Evolutionary conservation across 2,888 invertebrate species (phyloP).

Genomic region (Drosophila subquinaria): DNA sequence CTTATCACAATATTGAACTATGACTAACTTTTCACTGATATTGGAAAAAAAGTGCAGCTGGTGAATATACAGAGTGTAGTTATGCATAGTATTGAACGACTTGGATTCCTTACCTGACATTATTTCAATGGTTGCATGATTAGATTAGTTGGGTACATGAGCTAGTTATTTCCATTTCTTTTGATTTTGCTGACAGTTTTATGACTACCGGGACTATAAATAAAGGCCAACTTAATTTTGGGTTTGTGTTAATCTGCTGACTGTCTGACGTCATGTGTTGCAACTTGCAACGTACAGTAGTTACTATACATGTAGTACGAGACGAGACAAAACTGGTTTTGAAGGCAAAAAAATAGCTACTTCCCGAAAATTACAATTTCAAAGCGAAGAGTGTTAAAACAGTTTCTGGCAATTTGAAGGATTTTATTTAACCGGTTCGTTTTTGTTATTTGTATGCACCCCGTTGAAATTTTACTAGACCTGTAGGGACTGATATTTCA

Average conservation of each 20-base stretch:
- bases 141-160: conserved; percentile 23
- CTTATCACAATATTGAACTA: conserved; percentile 25
- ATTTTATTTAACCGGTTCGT: conserved; percentile 58
- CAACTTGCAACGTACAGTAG: conserved; percentile 37
- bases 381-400: conserved; percentile 11
- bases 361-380: conserved; percentile 11
- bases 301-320: conserved; percentile 12
- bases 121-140: conserved; percentile 24
- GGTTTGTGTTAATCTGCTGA: conserved; percentile 9
- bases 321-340: conserved; percentile 39
- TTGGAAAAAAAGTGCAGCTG: background rate
- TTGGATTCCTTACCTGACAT: conserved; percentile 8
- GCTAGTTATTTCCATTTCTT: conserved; percentile 9
- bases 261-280: conserved; percentile 42
- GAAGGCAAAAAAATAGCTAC: background rate
- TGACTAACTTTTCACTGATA: conserved; percentile 2
- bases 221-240: conserved; percentile 24
- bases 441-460: conserved; percentile 3
- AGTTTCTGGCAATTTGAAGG: conserved; percentile 27
- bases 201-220: conserved; percentile 16
- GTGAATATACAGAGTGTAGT: conserved; percentile 1
- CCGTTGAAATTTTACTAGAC: background rate
- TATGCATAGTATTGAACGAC: background rate
- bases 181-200: conserved; percentile 15
- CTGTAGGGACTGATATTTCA: too few species aligned